These are phyloP conservation scores for Mystacornis crossleyi DNA, from an alignment of 2,113 vertebrate species.

Conservation along the genomic window DNA sequence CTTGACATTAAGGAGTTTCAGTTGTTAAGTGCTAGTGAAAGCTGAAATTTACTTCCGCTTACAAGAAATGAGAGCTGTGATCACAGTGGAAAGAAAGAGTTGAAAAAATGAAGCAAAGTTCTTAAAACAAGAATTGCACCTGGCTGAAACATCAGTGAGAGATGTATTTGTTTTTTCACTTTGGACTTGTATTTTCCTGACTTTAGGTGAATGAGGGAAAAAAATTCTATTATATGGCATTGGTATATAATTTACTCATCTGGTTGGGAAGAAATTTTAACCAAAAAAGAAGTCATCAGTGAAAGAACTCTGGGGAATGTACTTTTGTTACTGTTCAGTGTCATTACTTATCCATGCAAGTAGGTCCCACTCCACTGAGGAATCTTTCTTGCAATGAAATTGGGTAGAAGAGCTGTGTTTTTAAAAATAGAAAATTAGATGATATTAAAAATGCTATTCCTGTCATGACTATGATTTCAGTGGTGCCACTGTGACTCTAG, in stretches of 20 bases:
- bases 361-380: neutral
- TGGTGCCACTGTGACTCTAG: neutral
- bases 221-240: neutral
- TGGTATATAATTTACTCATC: neutral
- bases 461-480: neutral
- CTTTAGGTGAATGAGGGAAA: neutral
- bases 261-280: neutral
- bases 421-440: neutral
- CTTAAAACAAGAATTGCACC: neutral
- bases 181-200: neutral
- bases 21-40: slow-evolving; percentile 9
- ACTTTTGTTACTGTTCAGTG: neutral
- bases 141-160: neutral
- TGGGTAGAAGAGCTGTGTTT: neutral
- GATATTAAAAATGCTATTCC: neutral
- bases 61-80: neutral
- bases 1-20: neutral
- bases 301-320: neutral
- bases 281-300: neutral
- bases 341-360: neutral
- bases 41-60: neutral
- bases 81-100: neutral
- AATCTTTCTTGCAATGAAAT: neutral
- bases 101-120: neutral
- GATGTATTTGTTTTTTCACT: neutral